Conservation (phyloP, 1,140 invertebrate species). For the Sycophaga agraensis region DNA sequence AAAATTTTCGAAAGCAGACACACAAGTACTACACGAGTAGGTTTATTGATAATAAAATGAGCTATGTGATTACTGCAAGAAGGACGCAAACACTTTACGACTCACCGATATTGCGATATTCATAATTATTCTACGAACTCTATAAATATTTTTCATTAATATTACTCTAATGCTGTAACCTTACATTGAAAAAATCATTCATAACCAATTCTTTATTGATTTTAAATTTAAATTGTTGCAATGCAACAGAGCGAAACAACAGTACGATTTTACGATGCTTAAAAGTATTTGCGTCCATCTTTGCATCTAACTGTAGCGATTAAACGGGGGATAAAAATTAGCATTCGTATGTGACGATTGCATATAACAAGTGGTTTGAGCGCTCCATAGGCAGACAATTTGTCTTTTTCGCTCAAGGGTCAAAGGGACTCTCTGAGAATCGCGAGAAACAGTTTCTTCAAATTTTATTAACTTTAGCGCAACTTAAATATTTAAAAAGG, state of each 20-base stretch:
- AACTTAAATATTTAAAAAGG: constrained; percentile 26
- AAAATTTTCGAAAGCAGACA: constrained; percentile 22
- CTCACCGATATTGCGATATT: background rate
- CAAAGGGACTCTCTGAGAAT: background rate
- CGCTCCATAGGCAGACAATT: background rate
- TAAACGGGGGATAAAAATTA: background rate
- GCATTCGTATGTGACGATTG: background rate
- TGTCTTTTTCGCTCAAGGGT: background rate
- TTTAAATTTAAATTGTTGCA: no score
- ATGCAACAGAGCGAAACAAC: no score
- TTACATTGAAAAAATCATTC: no score
- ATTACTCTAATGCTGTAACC: no score
- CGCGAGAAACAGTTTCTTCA: background rate
- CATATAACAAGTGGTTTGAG: no score
- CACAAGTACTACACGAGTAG: background rate
- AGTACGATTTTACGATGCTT: no score
- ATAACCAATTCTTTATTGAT: no score
- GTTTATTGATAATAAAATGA: constrained; percentile 17
- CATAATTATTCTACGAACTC: no score
- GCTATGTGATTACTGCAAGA: constrained; percentile 6
- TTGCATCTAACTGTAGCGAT: constrained; percentile 16
- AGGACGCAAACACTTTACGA: background rate
- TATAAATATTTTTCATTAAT: no score
- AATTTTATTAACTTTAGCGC: constrained; percentile 11
- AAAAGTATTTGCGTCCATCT: background rate